Evolutionary conservation across 2,888 invertebrate genomes (phyloP).

Genomic region (Lumbricus terrestris): DNA sequence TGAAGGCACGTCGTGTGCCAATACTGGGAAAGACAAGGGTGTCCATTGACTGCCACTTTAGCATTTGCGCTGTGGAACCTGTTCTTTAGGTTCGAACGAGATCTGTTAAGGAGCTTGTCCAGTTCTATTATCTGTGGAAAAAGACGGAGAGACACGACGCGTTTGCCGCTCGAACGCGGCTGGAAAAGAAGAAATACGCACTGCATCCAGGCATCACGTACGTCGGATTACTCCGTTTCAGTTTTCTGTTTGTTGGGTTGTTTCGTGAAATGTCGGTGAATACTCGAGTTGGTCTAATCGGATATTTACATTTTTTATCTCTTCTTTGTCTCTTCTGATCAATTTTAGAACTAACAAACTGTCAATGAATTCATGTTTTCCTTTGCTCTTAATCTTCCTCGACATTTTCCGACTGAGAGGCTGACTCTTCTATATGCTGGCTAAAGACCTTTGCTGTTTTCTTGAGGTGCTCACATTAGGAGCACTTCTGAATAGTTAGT

Average conservation of each 20-base stretch:
- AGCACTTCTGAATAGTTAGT: too few relatives aligned
- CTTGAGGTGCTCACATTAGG: too few relatives aligned
- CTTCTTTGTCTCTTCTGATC: too few relatives aligned
- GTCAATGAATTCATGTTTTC: too few relatives aligned
- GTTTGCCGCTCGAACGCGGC: conserved; percentile 76
- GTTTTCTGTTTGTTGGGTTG: background rate
- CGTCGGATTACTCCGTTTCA: conserved; percentile 44
- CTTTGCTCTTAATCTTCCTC: too few relatives aligned
- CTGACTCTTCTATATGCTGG: too few relatives aligned
- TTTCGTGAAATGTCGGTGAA: background rate
- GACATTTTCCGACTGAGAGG: too few relatives aligned
- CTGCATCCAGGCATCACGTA: conserved; percentile 85
- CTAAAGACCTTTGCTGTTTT: too few relatives aligned
- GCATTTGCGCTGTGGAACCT: background rate
- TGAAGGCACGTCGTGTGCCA: too few relatives aligned
- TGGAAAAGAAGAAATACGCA: conserved; percentile 89
- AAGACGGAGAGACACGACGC: conserved; percentile 95
- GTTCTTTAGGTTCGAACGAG: conserved; percentile 74
- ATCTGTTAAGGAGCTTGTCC: conserved; percentile 92
- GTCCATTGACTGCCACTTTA: background rate
- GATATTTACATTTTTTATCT: too few relatives aligned
- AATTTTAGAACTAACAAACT: too few relatives aligned
- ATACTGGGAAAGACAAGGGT: too few relatives aligned
- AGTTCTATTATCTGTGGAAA: conserved; percentile 91
- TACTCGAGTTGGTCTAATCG: background rate